Evolutionary conservation across 2,888 invertebrate species (phyloP).

Genomic region (Hirtodrosophila trivittata): DNA sequence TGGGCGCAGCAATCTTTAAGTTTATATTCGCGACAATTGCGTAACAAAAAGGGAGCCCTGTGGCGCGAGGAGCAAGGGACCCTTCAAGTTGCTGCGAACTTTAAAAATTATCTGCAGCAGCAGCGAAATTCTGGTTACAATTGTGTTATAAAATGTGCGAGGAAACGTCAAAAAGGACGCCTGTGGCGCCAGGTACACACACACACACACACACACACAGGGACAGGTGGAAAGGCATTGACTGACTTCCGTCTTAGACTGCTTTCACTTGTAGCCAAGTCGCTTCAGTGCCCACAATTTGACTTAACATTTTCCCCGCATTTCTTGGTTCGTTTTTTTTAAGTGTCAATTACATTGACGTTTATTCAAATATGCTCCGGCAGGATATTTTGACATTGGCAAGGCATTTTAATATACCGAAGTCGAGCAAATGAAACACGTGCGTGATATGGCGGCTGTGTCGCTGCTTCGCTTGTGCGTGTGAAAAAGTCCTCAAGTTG

Average conservation of each 20-base stretch:
- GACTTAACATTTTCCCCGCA: slow-evolving; percentile 15
- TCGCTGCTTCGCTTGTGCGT: slow-evolving; percentile 49
- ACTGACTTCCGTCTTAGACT: slow-evolving; percentile 25
- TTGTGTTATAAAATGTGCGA: slow-evolving; percentile 27
- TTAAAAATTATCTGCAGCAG: neutral
- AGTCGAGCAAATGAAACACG: slow-evolving; percentile 23
- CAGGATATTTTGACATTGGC: slow-evolving; percentile 57
- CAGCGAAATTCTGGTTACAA: slow-evolving; percentile 22
- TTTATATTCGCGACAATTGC: no score
- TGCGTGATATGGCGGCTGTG: slow-evolving; percentile 31
- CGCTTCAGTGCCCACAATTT: slow-evolving; percentile 40
- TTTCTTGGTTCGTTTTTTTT: slow-evolving; percentile 28
- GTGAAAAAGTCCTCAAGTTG: slow-evolving; percentile 70
- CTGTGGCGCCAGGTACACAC: slow-evolving; percentile 25
- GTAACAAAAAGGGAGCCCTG: no score
- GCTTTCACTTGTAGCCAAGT: slow-evolving; percentile 1
- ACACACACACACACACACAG: slow-evolving; percentile 32
- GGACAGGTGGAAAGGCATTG: slow-evolving; percentile 11
- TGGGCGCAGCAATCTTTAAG: slow-evolving; percentile 25
- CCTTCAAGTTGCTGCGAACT: neutral
- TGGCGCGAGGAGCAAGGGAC: no score
- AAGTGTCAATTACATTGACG: slow-evolving; percentile 80
- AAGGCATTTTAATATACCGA: slow-evolving; percentile 46
- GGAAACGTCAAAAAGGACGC: slow-evolving; percentile 8
- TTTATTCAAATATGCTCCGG: slow-evolving; percentile 77